Evolutionary conservation across 2,797 vertebrate species (phyloP).

Genomic region (Dryobates pubescens): DNA sequence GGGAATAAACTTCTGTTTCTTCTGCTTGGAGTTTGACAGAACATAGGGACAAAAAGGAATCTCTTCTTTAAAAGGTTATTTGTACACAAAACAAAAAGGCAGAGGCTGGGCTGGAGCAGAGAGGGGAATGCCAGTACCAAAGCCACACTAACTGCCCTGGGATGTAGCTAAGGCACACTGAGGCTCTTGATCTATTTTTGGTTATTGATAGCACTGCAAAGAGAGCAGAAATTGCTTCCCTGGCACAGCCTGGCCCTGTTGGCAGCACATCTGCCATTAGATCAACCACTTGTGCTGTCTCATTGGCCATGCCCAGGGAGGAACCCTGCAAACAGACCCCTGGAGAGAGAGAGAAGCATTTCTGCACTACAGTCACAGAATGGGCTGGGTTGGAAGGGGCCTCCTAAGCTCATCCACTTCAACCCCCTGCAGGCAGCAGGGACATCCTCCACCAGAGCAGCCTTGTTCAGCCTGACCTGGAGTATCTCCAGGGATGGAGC

Average conservation of each 20-base stretch:
- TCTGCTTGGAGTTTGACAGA: neutral
- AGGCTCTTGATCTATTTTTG: conserved; percentile 27
- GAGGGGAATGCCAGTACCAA: neutral
- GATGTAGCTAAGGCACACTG: neutral
- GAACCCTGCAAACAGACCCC: neutral
- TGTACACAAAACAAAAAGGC: neutral
- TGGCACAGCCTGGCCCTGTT: conserved; percentile 17
- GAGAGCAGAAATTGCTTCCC: conserved; percentile 8
- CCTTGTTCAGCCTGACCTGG: too few relatives aligned
- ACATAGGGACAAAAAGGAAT: neutral
- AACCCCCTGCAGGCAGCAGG: too few relatives aligned
- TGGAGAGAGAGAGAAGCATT: neutral
- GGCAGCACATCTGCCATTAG: conserved; percentile 15
- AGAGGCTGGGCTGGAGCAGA: neutral
- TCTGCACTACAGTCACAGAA: neutral
- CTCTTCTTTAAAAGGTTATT: neutral
- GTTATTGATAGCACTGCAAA: neutral
- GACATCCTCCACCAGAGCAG: too few relatives aligned
- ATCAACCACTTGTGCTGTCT: conserved; percentile 12
- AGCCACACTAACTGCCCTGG: neutral
- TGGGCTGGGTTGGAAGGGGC: neutral
- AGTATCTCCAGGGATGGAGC: too few relatives aligned
- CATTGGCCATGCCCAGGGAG: neutral
- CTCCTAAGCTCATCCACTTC: too few relatives aligned
- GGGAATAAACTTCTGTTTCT: neutral